Evolutionary conservation across 2,888 invertebrate genomes (phyloP), one percentile per base, ranked within the genome.

Genomic region (Endotricha flammealis): DNA sequence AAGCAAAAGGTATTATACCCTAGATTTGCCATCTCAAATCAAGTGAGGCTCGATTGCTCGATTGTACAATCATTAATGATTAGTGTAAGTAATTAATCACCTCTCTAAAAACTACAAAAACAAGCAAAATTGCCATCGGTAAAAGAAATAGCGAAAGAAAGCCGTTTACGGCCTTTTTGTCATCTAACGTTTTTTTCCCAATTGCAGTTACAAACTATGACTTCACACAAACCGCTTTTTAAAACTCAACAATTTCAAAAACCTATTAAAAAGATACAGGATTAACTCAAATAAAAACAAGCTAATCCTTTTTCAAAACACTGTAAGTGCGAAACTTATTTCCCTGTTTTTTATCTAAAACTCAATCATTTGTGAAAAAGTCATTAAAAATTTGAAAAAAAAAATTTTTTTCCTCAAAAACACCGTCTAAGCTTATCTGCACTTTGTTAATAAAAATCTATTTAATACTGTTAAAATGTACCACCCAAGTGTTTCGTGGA

Each of bases 401-500:
- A n/a, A n/a, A n/a, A n/a, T n/a, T n/a, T n/a, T n/a, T n/a, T n/a
- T n/a, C n/a, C n/a, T n/a, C n/a, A n/a, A n/a, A n/a, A n/a, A n/a
- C n/a, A n/a, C n/a, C n/a, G n/a, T n/a, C n/a, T n/a, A 33, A 45
- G 12, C 40, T 56, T 62, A 64, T 62, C 59, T 53, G 7, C 36
- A 50, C 50, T 64, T 57, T 60, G 55, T 64, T 64, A 59, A 60
- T 52, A 11, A 41, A 53, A 58, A 58, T 56, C 20, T 57, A 56
- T 54, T 47, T 66, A 64, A 68, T 67, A 54, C 56, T 52, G 58
- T 65, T 62, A 61, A 56, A 56, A 32, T 32, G 36, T 44, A 51
- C 77, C 77, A 75, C 76, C 76, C 76, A 68, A 75, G 52, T 61
- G 74, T 42, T 76, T 71, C 74, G 48, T 41, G 50, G 75, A 76